Evolutionary conservation across 2,113 vertebrate genomes (phyloP).

Genomic region (Bombycilla garrulus): DNA sequence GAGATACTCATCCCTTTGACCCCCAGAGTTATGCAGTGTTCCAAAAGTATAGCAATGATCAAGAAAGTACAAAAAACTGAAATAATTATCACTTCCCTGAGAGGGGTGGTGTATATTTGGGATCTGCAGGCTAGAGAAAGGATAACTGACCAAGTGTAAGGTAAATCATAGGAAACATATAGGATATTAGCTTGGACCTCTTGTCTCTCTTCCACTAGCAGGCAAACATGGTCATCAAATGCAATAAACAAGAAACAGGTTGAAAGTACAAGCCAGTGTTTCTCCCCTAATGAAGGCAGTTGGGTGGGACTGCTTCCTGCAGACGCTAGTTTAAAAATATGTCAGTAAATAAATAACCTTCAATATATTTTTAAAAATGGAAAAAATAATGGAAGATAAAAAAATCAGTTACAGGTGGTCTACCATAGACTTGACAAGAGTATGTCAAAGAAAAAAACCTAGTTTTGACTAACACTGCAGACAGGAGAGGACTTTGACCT

Average conservation of each 20-base stretch:
- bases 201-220: background rate
- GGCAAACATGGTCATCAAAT: background rate
- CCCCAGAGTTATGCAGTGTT: background rate
- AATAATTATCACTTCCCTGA: background rate
- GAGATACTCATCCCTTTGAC: background rate
- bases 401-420: background rate
- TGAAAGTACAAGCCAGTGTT: background rate
- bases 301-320: background rate
- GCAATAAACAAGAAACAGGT: background rate
- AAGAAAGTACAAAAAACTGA: background rate
- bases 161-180: background rate
- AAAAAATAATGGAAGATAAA: background rate
- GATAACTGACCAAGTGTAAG: background rate
- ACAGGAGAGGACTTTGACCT: background rate
- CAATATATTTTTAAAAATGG: background rate
- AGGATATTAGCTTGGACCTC: background rate
- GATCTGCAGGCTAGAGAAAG: background rate
- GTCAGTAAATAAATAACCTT: background rate
- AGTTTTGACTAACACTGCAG: background rate
- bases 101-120: background rate
- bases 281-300: background rate
- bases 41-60: background rate
- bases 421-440: background rate
- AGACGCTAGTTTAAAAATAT: background rate
- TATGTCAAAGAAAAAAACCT: background rate